These are phyloP conservation scores for Spondyliosoma cantharus DNA, from an alignment of 2,797 vertebrate species.

Conservation along the genomic window DNA sequence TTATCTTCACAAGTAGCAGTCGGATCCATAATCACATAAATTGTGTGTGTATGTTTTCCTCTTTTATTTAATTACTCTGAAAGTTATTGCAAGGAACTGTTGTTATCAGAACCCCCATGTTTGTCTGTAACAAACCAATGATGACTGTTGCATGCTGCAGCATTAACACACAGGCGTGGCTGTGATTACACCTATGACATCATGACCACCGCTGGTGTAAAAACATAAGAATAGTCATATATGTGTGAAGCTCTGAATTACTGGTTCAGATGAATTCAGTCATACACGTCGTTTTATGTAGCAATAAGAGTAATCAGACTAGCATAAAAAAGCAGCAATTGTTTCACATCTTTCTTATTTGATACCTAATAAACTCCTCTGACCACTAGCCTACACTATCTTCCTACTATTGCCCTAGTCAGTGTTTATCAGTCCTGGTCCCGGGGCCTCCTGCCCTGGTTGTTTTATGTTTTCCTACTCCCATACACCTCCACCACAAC, in stretches of 20 bases:
- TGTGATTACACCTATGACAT: conserved; percentile 23
- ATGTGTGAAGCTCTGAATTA: not conserved
- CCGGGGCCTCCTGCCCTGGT: too few relatives aligned
- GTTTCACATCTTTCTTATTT: not conserved
- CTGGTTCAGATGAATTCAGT: not conserved
- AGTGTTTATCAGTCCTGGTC: not conserved
- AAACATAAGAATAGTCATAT: conserved; percentile 11
- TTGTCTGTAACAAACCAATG: not conserved
- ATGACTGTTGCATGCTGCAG: not conserved
- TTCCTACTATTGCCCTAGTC: not conserved
- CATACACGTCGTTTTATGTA: not conserved
- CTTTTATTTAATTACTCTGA: not conserved
- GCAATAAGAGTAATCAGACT: not conserved
- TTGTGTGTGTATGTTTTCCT: not conserved
- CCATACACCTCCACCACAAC: too few relatives aligned
- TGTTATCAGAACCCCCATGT: not conserved
- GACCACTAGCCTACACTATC: not conserved
- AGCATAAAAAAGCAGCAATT: not conserved
- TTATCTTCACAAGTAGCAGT: not conserved
- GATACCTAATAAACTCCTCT: not conserved
- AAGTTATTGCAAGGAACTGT: not conserved
- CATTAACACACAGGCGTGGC: not conserved
- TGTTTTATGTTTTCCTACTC: too few relatives aligned
- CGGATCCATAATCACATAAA: not conserved
- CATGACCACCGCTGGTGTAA: conserved; percentile 10